Evolutionary conservation across 2,797 vertebrate species (phyloP), one percentile per base, ranked within the genome.

Genomic region (Synanceia verrucosa): DNA sequence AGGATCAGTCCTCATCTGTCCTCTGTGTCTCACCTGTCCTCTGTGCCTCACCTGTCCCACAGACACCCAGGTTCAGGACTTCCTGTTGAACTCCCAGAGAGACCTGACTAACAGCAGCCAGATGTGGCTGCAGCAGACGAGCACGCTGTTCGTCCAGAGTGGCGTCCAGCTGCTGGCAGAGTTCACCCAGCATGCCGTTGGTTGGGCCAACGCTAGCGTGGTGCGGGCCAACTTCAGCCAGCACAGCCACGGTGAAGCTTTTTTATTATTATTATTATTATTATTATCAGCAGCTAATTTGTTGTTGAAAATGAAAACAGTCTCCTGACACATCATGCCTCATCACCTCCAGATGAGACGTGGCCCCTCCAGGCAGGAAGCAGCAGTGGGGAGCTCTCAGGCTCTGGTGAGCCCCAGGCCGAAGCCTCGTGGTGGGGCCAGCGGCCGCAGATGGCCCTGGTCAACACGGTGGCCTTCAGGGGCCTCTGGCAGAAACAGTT

Each of bases 401-500:
- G 63, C 0, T 87, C 90, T 0, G 85, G 89, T 0, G 91, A 93
- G 50, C 81, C 83, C 34, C 95, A 91, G 73, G 80, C 70, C 4
- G 91, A 94, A 46, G 86, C 28, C 0, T 4, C 70, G 0, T 66
- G 53, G 9, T 80, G 89, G 0, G 79, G 85, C 5, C 75, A 77
- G 0, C 76, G 91, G 53, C 87, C 91, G 23, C 95, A 94, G 86
- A 90, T 97, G 47, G 82, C 93, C 0, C 79, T 98, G 58, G 86
- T 96, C 72, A 97, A 95, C 91, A 94, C 91, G 0, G 91, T 96
- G 89, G 84, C 94, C 39, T 98, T 97, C 88, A 95, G 92, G 79
- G 96, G 96, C 18, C 75, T 59, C 2, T 99, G 97, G 96, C 95
- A 95, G 79, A 96, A 94, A 47, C 95, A 92, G 73, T 97, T 98